Conservation (phyloP, 1,140 invertebrate genomes). For the Tetramorium parvispinum region DNA sequence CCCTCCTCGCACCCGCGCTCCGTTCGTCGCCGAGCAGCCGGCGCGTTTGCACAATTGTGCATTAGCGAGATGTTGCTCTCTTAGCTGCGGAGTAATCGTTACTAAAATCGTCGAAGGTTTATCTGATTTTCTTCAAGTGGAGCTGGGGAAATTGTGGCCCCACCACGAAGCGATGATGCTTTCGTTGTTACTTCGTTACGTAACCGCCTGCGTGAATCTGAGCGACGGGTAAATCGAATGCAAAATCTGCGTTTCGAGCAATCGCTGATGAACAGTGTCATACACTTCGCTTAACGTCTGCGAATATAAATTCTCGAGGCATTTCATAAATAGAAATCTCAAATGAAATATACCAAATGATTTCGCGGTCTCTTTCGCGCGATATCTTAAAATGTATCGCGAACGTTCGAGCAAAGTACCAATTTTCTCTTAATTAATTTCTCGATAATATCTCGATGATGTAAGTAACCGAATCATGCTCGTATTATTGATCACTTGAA, state of each 20-base stretch:
- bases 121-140: slow-evolving; percentile 52
- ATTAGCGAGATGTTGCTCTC: slow-evolving; percentile 53
- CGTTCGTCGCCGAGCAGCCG: slow-evolving; percentile 55
- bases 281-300: not conserved
- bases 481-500: not conserved
- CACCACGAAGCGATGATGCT: slow-evolving; percentile 5
- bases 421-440: slow-evolving; percentile 2
- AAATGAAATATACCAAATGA: not conserved
- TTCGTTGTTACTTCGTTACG: slow-evolving; percentile 51
- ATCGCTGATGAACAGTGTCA: slow-evolving; percentile 1
- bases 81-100: slow-evolving; percentile 42
- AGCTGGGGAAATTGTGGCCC: slow-evolving; percentile 33
- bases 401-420: not conserved
- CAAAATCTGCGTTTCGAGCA: slow-evolving; percentile 41
- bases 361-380: not conserved
- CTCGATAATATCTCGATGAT: not conserved
- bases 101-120: slow-evolving; percentile 56
- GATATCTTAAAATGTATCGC: no score
- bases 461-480: not conserved
- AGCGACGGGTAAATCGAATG: slow-evolving; percentile 2
- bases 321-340: not conserved
- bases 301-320: not conserved
- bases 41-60: slow-evolving; percentile 53
- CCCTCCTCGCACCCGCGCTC: not conserved
- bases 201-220: slow-evolving; percentile 27